Evolutionary conservation across 1,140 invertebrate genomes (phyloP).

Genomic region (Dendroctonus ponderosae): DNA sequence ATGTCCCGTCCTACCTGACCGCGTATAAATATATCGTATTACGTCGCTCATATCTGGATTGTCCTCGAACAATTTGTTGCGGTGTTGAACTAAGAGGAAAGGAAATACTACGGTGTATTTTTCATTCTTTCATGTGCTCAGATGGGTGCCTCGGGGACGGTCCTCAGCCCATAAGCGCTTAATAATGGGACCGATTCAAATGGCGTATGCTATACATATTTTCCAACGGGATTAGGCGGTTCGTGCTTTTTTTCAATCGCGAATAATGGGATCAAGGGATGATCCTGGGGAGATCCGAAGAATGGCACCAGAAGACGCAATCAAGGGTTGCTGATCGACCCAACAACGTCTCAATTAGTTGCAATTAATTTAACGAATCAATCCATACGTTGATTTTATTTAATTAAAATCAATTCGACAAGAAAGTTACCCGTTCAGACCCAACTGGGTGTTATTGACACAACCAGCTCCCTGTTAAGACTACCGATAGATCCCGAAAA

Average conservation of each 20-base stretch:
- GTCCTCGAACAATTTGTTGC: conserved; percentile 31
- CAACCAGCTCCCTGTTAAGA: no score
- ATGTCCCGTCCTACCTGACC: conserved; percentile 30
- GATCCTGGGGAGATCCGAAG: no score
- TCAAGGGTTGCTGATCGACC: no score
- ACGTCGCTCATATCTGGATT: conserved; percentile 31
- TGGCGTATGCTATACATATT: conserved; percentile 1
- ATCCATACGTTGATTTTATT: no score
- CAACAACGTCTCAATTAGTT: no score
- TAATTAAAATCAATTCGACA: no score
- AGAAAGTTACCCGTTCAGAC: no score
- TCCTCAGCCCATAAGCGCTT: conserved; percentile 21
- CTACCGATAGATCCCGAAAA: not conserved
- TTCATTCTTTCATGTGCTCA: conserved; percentile 20
- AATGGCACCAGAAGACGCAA: no score
- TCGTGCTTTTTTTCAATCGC: not conserved
- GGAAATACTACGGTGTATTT: conserved; percentile 28
- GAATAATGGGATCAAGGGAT: no score
- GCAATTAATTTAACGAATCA: no score
- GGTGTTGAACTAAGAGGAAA: conserved; percentile 28
- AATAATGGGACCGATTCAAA: conserved; percentile 13
- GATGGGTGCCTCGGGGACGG: conserved; percentile 20
- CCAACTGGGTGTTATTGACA: no score
- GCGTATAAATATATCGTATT: conserved; percentile 31
- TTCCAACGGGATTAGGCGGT: conserved; percentile 9